Percentiles rank a stretch among this genome's conserved stretches.
These are phyloP conservation scores for Notodonta dromedarius DNA, from an alignment of 2,888 invertebrate species.

Conservation along the genomic window DNA sequence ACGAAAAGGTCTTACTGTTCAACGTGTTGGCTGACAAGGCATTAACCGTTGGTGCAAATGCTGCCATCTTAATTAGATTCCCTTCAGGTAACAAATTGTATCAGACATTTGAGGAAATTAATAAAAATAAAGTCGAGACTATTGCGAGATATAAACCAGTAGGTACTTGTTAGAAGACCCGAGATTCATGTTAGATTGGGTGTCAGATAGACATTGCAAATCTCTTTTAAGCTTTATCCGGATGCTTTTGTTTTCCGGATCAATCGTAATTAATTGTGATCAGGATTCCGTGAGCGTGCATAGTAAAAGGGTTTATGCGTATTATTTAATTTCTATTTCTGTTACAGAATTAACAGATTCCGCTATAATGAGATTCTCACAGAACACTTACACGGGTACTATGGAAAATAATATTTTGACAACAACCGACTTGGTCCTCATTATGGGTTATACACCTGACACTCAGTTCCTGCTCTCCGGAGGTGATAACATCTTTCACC, in stretches of 20 bases:
- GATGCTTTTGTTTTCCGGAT: background rate
- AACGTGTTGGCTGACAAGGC: slow-evolving; percentile 59
- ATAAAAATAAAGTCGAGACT: background rate
- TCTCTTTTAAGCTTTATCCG: background rate
- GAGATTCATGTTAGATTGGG: background rate
- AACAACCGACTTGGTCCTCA: slow-evolving; percentile 51
- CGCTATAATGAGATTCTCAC: slow-evolving; percentile 53
- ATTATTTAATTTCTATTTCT: slow-evolving; percentile 9
- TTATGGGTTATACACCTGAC: slow-evolving; percentile 47
- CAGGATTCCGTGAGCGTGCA: background rate
- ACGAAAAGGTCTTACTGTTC: slow-evolving; percentile 61
- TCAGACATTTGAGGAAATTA: background rate
- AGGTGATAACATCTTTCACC: slow-evolving; percentile 38
- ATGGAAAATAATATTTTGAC: slow-evolving; percentile 43
- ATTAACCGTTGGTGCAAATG: slow-evolving; percentile 56
- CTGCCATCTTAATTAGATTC: slow-evolving; percentile 55
- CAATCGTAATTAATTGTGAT: background rate
- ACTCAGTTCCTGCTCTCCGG: slow-evolving; percentile 53
- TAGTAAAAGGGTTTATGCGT: slow-evolving; percentile 1
- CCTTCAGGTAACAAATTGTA: slow-evolving; percentile 42
- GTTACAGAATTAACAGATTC: slow-evolving; percentile 62
- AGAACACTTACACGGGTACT: slow-evolving; percentile 54
- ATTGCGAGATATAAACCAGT: too few species aligned
- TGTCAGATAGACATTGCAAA: background rate
- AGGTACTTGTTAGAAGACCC: too few species aligned